These are phyloP conservation scores for Drosophila sp. DNA, from an alignment of 1,140 invertebrate species.

Conservation along the genomic window DNA sequence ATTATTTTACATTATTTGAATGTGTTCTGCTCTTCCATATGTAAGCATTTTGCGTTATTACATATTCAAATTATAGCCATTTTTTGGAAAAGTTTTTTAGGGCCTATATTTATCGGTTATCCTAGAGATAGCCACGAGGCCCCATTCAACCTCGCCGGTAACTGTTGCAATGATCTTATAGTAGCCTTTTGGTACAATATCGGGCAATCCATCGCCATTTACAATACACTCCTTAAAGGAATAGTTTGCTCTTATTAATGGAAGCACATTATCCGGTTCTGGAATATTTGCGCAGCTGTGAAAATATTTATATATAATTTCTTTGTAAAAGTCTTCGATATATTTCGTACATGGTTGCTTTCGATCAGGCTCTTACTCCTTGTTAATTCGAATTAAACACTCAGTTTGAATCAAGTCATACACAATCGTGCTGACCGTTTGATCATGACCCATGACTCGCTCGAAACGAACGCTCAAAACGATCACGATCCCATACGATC, in stretches of 20 bases:
- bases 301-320: slow-evolving; percentile 50
- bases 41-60: too few species aligned
- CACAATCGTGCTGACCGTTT: too few species aligned
- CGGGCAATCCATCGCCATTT: slow-evolving; percentile 50
- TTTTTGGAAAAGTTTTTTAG: too few species aligned
- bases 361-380: slow-evolving; percentile 66
- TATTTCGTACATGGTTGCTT: slow-evolving; percentile 30
- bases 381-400: too few species aligned
- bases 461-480: too few species aligned
- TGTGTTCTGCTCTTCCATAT: too few species aligned
- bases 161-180: slow-evolving; percentile 51
- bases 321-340: slow-evolving; percentile 42
- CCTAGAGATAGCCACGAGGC: slow-evolving; percentile 7
- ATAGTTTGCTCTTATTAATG: slow-evolving; percentile 14
- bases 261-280: slow-evolving; percentile 37
- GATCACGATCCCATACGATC: too few species aligned
- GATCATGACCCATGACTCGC: too few species aligned
- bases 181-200: slow-evolving; percentile 54
- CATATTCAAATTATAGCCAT: too few species aligned
- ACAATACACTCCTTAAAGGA: slow-evolving; percentile 40
- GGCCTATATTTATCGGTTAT: slow-evolving; percentile 5
- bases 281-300: slow-evolving; percentile 52
- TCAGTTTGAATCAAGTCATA: neutral
- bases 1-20: too few species aligned
- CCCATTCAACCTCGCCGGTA: slow-evolving; percentile 43